These are phyloP conservation scores for Drosophila atripex DNA, from an alignment of 2,888 invertebrate genomes.

Conservation along the genomic window DNA sequence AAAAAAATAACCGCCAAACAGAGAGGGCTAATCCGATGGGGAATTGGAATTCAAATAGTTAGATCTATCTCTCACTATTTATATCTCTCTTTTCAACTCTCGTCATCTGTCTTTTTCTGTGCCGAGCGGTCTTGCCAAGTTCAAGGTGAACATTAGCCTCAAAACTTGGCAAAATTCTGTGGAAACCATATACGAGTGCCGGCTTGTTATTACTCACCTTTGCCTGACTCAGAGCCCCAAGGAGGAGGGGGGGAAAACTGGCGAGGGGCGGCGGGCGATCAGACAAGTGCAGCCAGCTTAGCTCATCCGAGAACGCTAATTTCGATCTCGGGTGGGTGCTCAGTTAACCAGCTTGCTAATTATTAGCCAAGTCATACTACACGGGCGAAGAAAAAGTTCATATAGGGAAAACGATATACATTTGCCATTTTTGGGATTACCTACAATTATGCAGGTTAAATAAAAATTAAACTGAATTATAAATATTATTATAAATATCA, in stretches of 20 bases:
- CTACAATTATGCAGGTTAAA: too few relatives aligned
- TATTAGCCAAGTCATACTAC: conserved; percentile 35
- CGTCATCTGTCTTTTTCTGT: background rate
- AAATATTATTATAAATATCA: too few relatives aligned
- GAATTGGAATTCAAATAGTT: conserved; percentile 35
- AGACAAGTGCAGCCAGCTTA: conserved; percentile 48
- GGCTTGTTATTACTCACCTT: conserved; percentile 62
- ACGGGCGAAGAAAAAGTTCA: background rate
- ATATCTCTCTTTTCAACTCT: background rate
- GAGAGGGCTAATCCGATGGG: conserved; percentile 5
- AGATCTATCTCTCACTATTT: background rate
- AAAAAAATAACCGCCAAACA: conserved; percentile 5
- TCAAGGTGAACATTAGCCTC: conserved; percentile 70
- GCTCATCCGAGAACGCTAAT: conserved; percentile 40
- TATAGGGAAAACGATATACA: background rate
- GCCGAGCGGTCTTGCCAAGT: conserved; percentile 50
- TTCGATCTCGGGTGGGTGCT: background rate
- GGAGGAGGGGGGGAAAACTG: background rate
- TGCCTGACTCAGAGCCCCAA: conserved; percentile 50
- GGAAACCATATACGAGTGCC: conserved; percentile 48
- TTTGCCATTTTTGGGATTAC: background rate
- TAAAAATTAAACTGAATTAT: too few relatives aligned
- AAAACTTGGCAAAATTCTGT: conserved; percentile 41
- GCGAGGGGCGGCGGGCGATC: conserved; percentile 6
- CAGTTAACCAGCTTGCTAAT: conserved; percentile 45